Conservation (phyloP, 1,140 invertebrate species). For the Pteromalus puparum region DNA sequence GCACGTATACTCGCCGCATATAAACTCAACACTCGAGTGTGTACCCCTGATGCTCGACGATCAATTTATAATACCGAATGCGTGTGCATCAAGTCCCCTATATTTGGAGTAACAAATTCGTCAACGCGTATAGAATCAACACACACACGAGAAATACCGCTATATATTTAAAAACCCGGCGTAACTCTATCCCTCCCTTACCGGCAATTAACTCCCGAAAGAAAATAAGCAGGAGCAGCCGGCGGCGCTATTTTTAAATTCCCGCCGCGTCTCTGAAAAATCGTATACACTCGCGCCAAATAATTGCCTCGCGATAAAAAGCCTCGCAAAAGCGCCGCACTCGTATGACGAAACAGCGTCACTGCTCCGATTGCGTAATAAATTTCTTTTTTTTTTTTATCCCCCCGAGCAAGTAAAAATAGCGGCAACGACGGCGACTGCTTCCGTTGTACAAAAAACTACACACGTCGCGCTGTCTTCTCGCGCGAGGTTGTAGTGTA, state of each 20-base stretch:
- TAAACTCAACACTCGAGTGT: too few species aligned
- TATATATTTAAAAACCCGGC: conserved; percentile 9
- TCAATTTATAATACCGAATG: too few species aligned
- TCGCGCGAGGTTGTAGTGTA: background rate
- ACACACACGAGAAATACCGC: background rate
- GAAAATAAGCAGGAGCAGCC: background rate
- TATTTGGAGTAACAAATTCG: background rate
- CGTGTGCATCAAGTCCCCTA: too few species aligned
- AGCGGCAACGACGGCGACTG: conserved; percentile 6
- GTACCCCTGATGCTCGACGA: too few species aligned
- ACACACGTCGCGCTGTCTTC: background rate
- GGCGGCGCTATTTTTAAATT: conserved; percentile 18
- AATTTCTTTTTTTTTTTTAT: conserved; percentile 29
- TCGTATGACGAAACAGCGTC: background rate
- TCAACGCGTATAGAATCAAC: background rate
- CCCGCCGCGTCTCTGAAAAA: background rate
- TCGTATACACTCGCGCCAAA: conserved; percentile 3
- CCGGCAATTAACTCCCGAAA: conserved; percentile 16
- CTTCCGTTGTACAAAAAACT: background rate
- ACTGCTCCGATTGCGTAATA: conserved; percentile 16
- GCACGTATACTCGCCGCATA: too few species aligned
- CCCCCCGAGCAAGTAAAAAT: conserved; percentile 11
- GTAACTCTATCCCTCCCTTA: conserved; percentile 21
- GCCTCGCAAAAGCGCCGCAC: conserved; percentile 18
- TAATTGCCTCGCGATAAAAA: conserved; percentile 40